Base-by-base conservation (phyloP, 2,888 invertebrate genomes). In the Noctua comes region DNA sequence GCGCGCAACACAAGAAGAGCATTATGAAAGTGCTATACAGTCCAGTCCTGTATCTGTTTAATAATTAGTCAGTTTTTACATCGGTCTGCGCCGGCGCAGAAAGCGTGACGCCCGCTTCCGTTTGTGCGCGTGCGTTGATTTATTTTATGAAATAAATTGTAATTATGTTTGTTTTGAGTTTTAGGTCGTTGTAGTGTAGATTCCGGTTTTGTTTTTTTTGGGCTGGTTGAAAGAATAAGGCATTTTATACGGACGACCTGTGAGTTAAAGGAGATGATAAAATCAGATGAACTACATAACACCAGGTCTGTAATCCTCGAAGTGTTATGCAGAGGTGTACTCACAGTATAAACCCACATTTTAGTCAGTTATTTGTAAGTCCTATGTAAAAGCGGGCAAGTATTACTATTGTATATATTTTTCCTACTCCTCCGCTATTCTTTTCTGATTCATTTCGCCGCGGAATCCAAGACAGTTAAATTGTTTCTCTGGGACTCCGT, bases 101-200 rank as follows among this genome's bases (percentile, higher is more conserved):
- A 95, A 95, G 95, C 95, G 95, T 95, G 91, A 94, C 93, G 91
- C 76, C 82, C 83, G 89, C 92, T 92, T 92, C 92, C 92, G 92
- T 83, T 86, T 79, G 85, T 69, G 80, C 80, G 89, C 79, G 81
- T 82, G 80, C 74, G 86, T 86, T 85, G 88, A 88, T 88, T 88
- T 88, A 88, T 88, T 88, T 88, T 79, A 87, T 88, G 85, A 87
- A 87, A 86, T 88, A 83, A 73, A 87, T 88, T 83, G 83, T 88
- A 76, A 87, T 87, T 73, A 77, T 80, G 80, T 85, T 87, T 87
- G 87, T 88, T 76, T 80, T 80, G 72, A 84, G 72, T 80, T 85
- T 84, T 83, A 80, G 87, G 87, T 83, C 83, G 84, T 77, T 57
- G 16, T 13, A 7, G 27, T 31, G 7, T 21, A 68, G 59, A 64